Conservation (phyloP, 2,797 vertebrate species). For the Okamejei kenojei region DNA sequence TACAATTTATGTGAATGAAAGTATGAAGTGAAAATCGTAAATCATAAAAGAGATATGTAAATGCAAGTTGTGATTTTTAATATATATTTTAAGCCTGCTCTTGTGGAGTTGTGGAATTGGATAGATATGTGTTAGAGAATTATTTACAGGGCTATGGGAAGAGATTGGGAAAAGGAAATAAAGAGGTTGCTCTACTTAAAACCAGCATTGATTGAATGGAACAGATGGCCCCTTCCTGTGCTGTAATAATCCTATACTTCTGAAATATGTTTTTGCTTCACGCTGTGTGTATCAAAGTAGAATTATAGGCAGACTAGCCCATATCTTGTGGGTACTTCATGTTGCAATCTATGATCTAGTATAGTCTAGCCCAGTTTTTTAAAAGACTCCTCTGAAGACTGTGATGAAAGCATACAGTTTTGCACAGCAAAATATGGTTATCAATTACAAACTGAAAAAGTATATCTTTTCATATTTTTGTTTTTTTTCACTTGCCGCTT, state of each 20-base stretch:
- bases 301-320: background rate
- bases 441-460: background rate
- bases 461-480: background rate
- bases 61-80: background rate
- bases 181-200: no score
- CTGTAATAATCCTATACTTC: no score
- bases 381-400: background rate
- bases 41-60: background rate
- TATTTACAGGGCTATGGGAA: no score
- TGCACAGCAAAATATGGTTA: background rate
- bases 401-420: background rate
- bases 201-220: no score
- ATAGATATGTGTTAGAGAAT: no score
- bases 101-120: background rate
- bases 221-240: no score
- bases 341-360: background rate
- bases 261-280: no score
- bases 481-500: background rate
- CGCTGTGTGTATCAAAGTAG: background rate
- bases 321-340: background rate
- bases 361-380: background rate
- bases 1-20: background rate
- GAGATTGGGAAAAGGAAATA: no score
- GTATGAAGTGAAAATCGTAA: background rate
- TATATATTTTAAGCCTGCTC: background rate